These are phyloP conservation scores for Andrena fulva DNA, from an alignment of 2,888 invertebrate species.

Conservation along the genomic window DNA sequence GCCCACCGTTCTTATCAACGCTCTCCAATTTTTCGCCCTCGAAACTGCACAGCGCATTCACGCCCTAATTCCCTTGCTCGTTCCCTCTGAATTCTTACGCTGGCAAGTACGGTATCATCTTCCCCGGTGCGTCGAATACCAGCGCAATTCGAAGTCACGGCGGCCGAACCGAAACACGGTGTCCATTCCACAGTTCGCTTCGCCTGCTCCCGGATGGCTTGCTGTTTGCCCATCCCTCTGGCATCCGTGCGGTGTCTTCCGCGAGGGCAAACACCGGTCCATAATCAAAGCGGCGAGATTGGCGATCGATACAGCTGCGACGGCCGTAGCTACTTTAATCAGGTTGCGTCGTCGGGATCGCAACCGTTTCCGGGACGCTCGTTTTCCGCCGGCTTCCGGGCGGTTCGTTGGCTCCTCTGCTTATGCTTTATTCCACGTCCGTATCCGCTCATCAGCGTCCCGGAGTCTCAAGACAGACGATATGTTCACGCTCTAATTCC, in stretches of 20 bases:
- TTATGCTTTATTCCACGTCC: slow-evolving; percentile 57
- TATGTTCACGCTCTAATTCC: slow-evolving; percentile 72
- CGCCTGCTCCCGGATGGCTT: slow-evolving; percentile 2
- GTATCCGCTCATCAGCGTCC: slow-evolving; percentile 57
- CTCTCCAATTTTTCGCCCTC: slow-evolving; percentile 25
- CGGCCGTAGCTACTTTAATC: slow-evolving; percentile 17
- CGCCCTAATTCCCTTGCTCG: slow-evolving; percentile 14
- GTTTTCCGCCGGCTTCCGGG: slow-evolving; percentile 6
- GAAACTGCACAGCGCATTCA: slow-evolving; percentile 4
- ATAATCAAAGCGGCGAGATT: neutral
- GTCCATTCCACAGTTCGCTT: neutral
- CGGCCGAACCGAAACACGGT: neutral
- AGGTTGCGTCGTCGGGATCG: slow-evolving; percentile 12
- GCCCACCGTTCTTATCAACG: neutral
- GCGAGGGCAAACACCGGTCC: neutral
- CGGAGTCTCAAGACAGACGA: slow-evolving; percentile 47
- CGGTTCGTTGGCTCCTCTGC: slow-evolving; percentile 2
- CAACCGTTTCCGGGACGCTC: neutral
- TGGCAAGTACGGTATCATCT: neutral
- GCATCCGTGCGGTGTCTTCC: neutral
- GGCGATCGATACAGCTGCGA: slow-evolving; percentile 29
- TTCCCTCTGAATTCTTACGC: neutral
- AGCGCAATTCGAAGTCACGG: slow-evolving; percentile 5
- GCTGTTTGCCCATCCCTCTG: neutral
- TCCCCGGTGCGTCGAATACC: neutral